Base-by-base conservation (phyloP, 2,888 invertebrate genomes). In the Quadriops clusia region DNA sequence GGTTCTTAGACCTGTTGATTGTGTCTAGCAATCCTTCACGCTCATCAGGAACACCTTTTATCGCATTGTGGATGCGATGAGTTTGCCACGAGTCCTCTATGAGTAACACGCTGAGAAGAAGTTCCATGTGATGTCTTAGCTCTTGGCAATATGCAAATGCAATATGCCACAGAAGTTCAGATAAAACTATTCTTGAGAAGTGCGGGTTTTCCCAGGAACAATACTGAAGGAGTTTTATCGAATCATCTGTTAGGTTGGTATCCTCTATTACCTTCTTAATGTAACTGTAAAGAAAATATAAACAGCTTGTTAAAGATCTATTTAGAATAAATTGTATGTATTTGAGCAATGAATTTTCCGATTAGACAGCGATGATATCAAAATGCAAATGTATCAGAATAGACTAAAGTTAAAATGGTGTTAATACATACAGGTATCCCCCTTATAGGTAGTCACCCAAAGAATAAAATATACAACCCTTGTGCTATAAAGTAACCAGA, bases 121-220 rank as follows among this genome's bases (percentile, higher is more conserved):
- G 70, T 56, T 95, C 94, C 22, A 91, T 79, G 60, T 91, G 89
- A 42, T 91, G 86, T 25, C 90, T 72, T 56, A 95, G 69, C 60
- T 95, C 95, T 56, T 93, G 90, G 44, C 91, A 89, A 62, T 90
- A 94, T 3, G 91, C 87, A 59, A 80, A 85, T 18, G 82, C 78
- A 58, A 74, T 72, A 58, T 91, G 86, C 89, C 91, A 91, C 33
- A 95, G 65, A 23, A 95, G 64, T 64, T 95, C 94, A 23, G 83
- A 78, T 18, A 95, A 72, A 26, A 91, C 86, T 10, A 77, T 74
- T 39, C 86, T 78, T 16, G 93, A 93, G 64, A 94, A 89, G 44
- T 81, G 81, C 13, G 90, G 89, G 65, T 95, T 93, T 62, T 95
- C 95, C 94, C 94, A 95, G 53, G 89, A 87, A 58, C 91, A 79